Base-by-base conservation (phyloP, 1,140 invertebrate species). In the Trichonephila clavipes region DNA sequence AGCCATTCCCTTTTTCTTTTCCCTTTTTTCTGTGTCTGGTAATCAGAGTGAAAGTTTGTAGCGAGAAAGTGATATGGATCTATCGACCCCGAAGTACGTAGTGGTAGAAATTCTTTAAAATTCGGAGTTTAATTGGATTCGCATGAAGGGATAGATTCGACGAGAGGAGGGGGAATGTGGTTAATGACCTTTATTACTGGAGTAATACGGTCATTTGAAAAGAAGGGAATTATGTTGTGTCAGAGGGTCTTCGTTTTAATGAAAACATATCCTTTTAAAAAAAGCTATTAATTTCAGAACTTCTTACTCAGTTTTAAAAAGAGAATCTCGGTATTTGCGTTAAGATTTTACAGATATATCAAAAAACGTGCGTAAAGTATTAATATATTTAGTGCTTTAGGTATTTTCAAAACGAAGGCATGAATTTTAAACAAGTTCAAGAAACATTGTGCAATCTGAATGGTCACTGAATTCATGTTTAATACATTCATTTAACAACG, bases 171-270 rank as follows among this genome's bases (percentile, higher is more conserved):
- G 88, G 40, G 40, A n/a, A 58, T 58, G 64, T 40, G 21, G 69
- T 90, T 90, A 90, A 90, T 90, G 89, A 90, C 72, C 89, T 77
- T 90, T 82, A 90, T 90, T 90, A 90, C 44, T 40, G 61, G 21
- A 58, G 64, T 51, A 77, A 89, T 85, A 51, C 21, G 83, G 59
- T 88, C 58, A 64, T 88, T 64, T 64, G 34, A 28, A 88, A 40
- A 64, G 61, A 64, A 34, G 82, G 5, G 24, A 83, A n/a, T 83
- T 58, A 24, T 59, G 44, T 19, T n/a, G 61, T 87, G 61, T 87
- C 61, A 58, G 8, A 58, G n/a, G 61, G 61, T 16, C n/a, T 24
- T 19, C 28, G 19, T 21, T 87, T 87, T 51, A 64, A 64, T 87
- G 59, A 51, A 58, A 28, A 58, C 8, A n/a, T 85, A 85, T 85